phyloP scores from a whole-genome alignment of 2,888 invertebrate genomes.

The Pandemis cinnamomeana region DNA sequence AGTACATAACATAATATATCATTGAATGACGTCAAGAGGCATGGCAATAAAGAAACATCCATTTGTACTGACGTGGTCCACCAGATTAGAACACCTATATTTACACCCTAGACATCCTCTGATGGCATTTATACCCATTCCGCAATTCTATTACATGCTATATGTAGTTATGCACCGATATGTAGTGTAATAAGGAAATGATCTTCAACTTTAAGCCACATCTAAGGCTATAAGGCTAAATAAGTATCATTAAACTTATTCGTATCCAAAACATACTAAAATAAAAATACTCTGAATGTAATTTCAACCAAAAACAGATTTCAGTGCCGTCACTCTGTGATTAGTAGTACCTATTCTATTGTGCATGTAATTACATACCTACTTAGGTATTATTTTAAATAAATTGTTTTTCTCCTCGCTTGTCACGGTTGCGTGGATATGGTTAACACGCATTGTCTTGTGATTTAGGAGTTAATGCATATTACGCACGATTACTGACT shows the following conservation, averaged over 20 bases:
- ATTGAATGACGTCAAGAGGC: conserved; percentile 38
- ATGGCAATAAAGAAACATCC: conserved; percentile 39
- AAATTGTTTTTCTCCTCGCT: background rate
- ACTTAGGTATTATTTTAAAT: background rate
- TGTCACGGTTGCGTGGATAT: background rate
- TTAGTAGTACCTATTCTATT: conserved; percentile 4
- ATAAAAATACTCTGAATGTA: background rate
- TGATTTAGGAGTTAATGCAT: background rate
- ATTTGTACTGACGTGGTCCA: conserved; percentile 37
- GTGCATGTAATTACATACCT: background rate
- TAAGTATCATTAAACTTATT: conserved; percentile 12
- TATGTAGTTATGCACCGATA: conserved; percentile 4
- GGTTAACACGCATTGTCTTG: background rate
- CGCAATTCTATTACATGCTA: background rate
- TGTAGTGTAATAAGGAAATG: conserved; percentile 7
- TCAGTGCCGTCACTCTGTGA: background rate
- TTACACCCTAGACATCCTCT: conserved; percentile 31
- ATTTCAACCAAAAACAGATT: conserved; percentile 3
- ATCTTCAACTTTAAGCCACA: background rate
- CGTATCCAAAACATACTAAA: background rate
- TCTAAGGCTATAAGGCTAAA: conserved; percentile 2
- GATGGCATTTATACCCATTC: conserved; percentile 11
- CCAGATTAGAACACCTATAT: conserved; percentile 38
- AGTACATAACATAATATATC: conserved; percentile 34
- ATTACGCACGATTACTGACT: background rate